phyloP scores from a whole-genome alignment of 2,113 vertebrate species.

The Hyperopisus bebe region DNA sequence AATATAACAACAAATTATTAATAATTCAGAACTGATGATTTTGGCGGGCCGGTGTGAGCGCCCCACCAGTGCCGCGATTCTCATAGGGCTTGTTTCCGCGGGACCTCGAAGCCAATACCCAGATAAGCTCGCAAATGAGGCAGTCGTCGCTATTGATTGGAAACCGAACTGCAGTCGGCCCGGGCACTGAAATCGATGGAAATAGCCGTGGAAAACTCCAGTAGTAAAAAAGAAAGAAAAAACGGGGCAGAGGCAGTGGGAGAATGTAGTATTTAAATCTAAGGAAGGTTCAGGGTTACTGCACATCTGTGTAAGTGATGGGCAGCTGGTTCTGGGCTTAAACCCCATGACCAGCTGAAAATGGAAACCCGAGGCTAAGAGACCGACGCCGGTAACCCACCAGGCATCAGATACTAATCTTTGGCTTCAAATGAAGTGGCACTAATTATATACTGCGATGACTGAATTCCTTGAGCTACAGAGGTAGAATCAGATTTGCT shows the following conservation, averaged over 20 bases:
- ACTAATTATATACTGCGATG: not conserved
- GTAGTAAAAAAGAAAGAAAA: conserved; percentile 1
- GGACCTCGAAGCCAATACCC: conserved; percentile 14
- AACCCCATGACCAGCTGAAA: not conserved
- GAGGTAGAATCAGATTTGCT: not conserved
- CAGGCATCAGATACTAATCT: conserved; percentile 10
- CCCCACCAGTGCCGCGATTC: not conserved
- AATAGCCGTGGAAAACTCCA: conserved; percentile 12
- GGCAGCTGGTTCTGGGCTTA: not conserved
- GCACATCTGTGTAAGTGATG: not conserved
- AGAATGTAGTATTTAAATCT: not conserved
- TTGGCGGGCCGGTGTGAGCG: not conserved
- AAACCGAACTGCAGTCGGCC: not conserved
- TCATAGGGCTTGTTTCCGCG: not conserved
- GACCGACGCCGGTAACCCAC: not conserved
- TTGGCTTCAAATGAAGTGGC: not conserved
- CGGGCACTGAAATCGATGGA: not conserved
- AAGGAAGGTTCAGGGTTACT: not conserved
- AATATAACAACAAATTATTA: conserved; percentile 21
- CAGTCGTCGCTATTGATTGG: not conserved
- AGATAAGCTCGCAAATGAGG: not conserved
- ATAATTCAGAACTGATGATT: conserved; percentile 19
- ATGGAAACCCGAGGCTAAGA: not conserved
- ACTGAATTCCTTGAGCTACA: not conserved
- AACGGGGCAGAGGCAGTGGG: not conserved